These are phyloP conservation scores for Heliconius congener DNA, from an alignment of 1,140 invertebrate species.

Conservation along the genomic window DNA sequence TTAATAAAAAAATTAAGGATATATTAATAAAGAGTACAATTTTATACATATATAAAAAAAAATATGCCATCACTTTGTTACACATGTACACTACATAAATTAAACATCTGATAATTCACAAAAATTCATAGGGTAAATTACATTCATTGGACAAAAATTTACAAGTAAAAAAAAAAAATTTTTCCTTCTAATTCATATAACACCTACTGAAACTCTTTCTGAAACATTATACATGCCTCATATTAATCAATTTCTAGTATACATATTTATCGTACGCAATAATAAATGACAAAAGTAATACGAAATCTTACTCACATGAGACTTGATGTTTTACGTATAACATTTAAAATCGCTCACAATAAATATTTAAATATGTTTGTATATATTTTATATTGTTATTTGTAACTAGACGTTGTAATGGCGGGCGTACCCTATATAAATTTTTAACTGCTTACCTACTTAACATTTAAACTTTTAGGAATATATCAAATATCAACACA, in stretches of 20 bases:
- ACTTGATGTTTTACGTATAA: neutral
- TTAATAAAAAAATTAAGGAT: conserved; percentile 57
- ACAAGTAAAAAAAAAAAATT: neutral
- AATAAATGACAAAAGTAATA: conserved; percentile 30
- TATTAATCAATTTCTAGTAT: neutral
- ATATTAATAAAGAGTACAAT: conserved; percentile 5
- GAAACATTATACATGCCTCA: neutral
- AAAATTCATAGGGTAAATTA: conserved; percentile 9
- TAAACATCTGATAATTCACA: conserved; percentile 24
- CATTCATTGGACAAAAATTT: conserved; percentile 11
- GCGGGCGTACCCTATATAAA: conserved; percentile 37
- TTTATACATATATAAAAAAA: conserved; percentile 12
- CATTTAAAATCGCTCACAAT: neutral
- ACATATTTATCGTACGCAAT: neutral
- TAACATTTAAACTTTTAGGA: conserved; percentile 68
- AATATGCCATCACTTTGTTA: conserved; percentile 6
- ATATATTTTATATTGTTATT: conserved; percentile 1
- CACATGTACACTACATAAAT: conserved; percentile 11
- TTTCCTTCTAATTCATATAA: conserved; percentile 1
- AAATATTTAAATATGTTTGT: neutral
- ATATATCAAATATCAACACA: conserved; percentile 64
- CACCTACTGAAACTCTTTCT: neutral
- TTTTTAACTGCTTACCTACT: conserved; percentile 58
- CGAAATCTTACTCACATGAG: conserved; percentile 39
- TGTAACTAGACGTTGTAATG: conserved; percentile 37